A percentile compares a stretch with the other conserved stretches of the same genome.
Conservation (phyloP, 2,113 vertebrate species). For the Salminus brasiliensis region DNA sequence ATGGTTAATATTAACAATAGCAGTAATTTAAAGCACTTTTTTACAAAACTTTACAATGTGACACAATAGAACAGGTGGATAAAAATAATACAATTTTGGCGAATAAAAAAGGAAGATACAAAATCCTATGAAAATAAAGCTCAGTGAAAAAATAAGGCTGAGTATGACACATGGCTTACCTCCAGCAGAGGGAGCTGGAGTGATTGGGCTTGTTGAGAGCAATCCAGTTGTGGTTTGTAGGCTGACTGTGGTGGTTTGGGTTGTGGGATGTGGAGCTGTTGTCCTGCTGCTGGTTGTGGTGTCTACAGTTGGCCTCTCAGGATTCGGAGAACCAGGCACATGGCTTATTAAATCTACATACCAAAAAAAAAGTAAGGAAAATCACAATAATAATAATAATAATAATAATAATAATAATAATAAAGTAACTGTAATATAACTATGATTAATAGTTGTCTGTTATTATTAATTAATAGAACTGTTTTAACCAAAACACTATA, state of each 20-base stretch:
- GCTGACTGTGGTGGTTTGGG: conserved; percentile 6
- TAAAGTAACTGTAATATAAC: too few relatives aligned
- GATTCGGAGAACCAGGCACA: not conserved
- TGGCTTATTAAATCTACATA: conserved; percentile 5
- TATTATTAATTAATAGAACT: too few relatives aligned
- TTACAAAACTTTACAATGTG: too few relatives aligned
- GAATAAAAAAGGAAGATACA: not conserved
- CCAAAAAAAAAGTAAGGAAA: not conserved
- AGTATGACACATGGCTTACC: conserved; percentile 22
- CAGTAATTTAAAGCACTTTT: too few relatives aligned
- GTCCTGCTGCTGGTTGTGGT: too few relatives aligned
- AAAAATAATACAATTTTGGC: not conserved
- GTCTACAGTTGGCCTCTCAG: not conserved
- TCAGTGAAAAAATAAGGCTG: too few relatives aligned
- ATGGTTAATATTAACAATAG: too few relatives aligned
- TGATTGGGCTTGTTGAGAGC: conserved; percentile 19
- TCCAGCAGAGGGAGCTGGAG: not conserved
- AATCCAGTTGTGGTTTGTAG: conserved; percentile 29
- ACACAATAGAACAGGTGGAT: too few relatives aligned
- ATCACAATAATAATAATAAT: not conserved
- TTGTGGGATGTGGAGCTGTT: too few relatives aligned
- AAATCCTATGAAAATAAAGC: too few relatives aligned
- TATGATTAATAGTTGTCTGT: too few relatives aligned
- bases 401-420: not conserved
- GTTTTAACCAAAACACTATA: too few relatives aligned